These are phyloP conservation scores for Ferrisia virgata DNA, from an alignment of 2,888 invertebrate genomes.

Conservation along the genomic window DNA sequence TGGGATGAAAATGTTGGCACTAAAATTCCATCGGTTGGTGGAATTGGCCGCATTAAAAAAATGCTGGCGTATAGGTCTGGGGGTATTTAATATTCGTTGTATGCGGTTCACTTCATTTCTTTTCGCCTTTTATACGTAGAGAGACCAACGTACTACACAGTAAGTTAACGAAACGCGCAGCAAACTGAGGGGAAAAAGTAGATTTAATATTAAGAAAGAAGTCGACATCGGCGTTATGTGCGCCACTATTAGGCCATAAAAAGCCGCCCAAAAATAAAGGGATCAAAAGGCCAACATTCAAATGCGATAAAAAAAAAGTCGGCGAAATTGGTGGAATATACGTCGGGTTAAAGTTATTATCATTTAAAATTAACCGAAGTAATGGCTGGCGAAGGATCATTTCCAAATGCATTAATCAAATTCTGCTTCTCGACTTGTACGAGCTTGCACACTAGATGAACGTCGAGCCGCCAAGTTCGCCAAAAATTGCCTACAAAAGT, in stretches of 20 bases:
- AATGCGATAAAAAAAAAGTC: slow-evolving; percentile 20
- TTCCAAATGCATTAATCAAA: slow-evolving; percentile 30
- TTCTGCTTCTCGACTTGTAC: background rate
- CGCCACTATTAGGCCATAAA: background rate
- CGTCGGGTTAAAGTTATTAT: slow-evolving; percentile 19
- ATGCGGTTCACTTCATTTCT: too few species aligned
- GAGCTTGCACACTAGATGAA: too few species aligned
- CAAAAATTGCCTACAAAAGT: background rate
- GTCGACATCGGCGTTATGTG: background rate
- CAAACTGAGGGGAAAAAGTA: background rate
- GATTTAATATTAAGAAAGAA: background rate
- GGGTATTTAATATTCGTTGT: too few species aligned
- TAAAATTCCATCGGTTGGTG: too few species aligned
- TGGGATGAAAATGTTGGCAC: too few species aligned
- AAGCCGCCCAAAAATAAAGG: background rate
- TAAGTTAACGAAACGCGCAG: background rate
- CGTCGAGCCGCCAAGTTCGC: background rate
- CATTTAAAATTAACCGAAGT: slow-evolving; percentile 20
- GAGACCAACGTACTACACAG: too few species aligned
- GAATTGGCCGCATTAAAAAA: too few species aligned
- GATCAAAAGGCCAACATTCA: background rate
- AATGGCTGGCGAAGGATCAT: background rate
- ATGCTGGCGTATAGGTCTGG: too few species aligned
- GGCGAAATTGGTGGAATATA: background rate
- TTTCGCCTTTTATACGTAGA: too few species aligned